A percentile compares a stretch with the other conserved stretches of the same genome.
Conservation (phyloP, 2,797 vertebrate genomes). For the Anas flavirostris region DNA sequence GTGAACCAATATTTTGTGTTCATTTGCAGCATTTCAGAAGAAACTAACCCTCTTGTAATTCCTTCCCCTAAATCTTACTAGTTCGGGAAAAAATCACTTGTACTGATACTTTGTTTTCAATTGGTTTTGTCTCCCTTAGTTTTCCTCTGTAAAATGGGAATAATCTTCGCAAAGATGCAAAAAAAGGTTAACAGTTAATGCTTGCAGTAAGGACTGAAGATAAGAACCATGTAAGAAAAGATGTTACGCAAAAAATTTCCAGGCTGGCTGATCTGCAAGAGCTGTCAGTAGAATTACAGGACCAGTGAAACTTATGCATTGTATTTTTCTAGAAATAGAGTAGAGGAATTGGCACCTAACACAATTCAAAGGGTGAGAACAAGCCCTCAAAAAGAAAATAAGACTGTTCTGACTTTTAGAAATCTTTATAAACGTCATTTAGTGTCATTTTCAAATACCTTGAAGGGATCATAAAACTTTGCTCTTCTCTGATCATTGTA, state of each 20-base stretch:
- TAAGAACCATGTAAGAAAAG: not conserved
- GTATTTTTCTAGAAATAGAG: slow-evolving; percentile 21
- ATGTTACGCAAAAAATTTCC: not conserved
- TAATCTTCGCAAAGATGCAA: not conserved
- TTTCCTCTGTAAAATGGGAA: not conserved
- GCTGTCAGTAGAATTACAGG: slow-evolving; percentile 8
- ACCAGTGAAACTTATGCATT: not conserved
- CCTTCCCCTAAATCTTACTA: not conserved
- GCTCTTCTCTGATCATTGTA: slow-evolving; percentile 60
- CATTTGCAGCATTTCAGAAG: not conserved
- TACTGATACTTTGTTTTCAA: not conserved
- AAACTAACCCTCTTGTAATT: not conserved
- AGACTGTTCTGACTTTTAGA: slow-evolving; percentile 63
- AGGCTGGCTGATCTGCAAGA: not conserved
- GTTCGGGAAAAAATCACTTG: not conserved
- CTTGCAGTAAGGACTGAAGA: not conserved
- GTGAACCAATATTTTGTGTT: not conserved
- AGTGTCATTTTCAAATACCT: slow-evolving; percentile 70
- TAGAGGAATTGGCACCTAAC: slow-evolving; percentile 18
- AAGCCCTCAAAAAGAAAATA: slow-evolving; percentile 36
- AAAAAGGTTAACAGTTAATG: not conserved
- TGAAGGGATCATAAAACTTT: slow-evolving; percentile 72
- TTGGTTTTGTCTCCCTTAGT: not conserved
- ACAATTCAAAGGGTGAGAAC: slow-evolving; percentile 38
- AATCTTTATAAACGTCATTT: slow-evolving; percentile 59